Conservation (phyloP, 30 jellyfish, hydroid and myxozoan species). For the Pseudorhiza aurosa region DNA sequence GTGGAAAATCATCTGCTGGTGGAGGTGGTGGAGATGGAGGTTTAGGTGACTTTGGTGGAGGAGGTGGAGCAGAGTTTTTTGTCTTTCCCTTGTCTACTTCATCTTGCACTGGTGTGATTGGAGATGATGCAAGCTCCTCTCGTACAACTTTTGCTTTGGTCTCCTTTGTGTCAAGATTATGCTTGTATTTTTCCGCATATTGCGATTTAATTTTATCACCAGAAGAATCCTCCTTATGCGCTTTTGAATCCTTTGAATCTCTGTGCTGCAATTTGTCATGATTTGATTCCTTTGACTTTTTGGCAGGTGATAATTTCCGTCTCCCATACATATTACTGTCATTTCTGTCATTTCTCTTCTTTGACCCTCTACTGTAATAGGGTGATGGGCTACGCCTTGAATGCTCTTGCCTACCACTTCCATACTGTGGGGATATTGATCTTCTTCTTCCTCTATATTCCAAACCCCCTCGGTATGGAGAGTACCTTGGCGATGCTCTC, state of each 20-base stretch:
- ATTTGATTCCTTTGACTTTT: slow-evolving; percentile 28
- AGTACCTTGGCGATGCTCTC: slow-evolving; percentile 86
- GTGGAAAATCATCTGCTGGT: slow-evolving; percentile 61
- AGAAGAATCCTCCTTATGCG: slow-evolving; percentile 16
- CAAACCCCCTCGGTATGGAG: slow-evolving; percentile 77
- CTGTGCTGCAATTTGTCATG: slow-evolving; percentile 30
- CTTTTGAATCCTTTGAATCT: slow-evolving; percentile 1
- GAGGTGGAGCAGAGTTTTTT: slow-evolving; percentile 36
- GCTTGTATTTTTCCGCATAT: slow-evolving; percentile 8
- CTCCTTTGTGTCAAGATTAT: not conserved
- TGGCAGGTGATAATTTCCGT: slow-evolving; percentile 44
- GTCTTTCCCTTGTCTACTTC: slow-evolving; percentile 49
- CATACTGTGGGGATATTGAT: slow-evolving; percentile 63
- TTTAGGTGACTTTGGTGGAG: slow-evolving; percentile 81
- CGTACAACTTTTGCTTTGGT: slow-evolving; percentile 7
- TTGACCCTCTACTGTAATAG: slow-evolving; percentile 38
- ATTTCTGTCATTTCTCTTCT: slow-evolving; percentile 38
- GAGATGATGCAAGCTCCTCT: slow-evolving; percentile 71
- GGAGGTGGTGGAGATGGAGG: slow-evolving; percentile 89
- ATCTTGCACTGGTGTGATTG: slow-evolving; percentile 84
- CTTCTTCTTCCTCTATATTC: slow-evolving; percentile 38
- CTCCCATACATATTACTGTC: slow-evolving; percentile 36
- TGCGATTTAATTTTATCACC: slow-evolving; percentile 9
- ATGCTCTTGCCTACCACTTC: slow-evolving; percentile 43
- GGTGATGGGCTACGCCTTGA: slow-evolving; percentile 46